A percentile compares a stretch with the other conserved stretches of the same genome.
phyloP scores from a whole-genome alignment of 2,888 invertebrate genomes.

The Harpagoxenus sublaevis region DNA sequence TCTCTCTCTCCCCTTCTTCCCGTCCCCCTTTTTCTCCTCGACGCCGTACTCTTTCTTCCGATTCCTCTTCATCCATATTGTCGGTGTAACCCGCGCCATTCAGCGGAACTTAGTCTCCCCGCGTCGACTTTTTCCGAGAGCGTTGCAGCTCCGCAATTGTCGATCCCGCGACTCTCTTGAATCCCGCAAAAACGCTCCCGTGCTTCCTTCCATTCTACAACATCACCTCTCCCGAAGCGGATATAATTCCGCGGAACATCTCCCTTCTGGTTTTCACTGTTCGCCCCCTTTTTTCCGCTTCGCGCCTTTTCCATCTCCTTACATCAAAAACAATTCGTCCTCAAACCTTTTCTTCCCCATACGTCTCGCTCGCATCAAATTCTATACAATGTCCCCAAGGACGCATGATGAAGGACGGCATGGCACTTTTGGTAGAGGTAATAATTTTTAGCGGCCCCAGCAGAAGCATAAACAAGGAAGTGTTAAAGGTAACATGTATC shows the following conservation, averaged over 20 bases:
- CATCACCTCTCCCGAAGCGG: constrained; percentile 30
- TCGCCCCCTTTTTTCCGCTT: constrained; percentile 38
- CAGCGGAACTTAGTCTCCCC: constrained; percentile 39
- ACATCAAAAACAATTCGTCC: constrained; percentile 43
- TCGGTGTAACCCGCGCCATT: constrained; percentile 49
- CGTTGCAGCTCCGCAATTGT: constrained; percentile 42
- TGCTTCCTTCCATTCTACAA: constrained; percentile 34
- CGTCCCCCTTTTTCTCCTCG: neutral
- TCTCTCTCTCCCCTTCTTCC: neutral
- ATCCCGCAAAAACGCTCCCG: constrained; percentile 41
- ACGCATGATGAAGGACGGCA: neutral
- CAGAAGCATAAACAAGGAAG: constrained; percentile 11
- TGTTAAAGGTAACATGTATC: constrained; percentile 33
- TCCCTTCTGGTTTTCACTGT: constrained; percentile 41
- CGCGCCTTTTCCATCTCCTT: constrained; percentile 32
- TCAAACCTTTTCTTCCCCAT: constrained; percentile 13
- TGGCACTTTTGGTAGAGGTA: constrained; percentile 4
- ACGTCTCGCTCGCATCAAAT: constrained; percentile 32
- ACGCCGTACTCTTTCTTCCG: constrained; percentile 21
- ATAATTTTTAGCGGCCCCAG: constrained; percentile 42
- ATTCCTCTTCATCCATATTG: constrained; percentile 51
- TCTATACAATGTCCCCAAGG: constrained; percentile 4
- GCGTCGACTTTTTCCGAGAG: constrained; percentile 42
- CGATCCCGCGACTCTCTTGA: constrained; percentile 42
- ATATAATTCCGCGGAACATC: constrained; percentile 44